A percentile compares a stretch with the other conserved stretches of the same genome.
Conservation (phyloP, 2,888 invertebrate species). For the Pollenia amentaria region DNA sequence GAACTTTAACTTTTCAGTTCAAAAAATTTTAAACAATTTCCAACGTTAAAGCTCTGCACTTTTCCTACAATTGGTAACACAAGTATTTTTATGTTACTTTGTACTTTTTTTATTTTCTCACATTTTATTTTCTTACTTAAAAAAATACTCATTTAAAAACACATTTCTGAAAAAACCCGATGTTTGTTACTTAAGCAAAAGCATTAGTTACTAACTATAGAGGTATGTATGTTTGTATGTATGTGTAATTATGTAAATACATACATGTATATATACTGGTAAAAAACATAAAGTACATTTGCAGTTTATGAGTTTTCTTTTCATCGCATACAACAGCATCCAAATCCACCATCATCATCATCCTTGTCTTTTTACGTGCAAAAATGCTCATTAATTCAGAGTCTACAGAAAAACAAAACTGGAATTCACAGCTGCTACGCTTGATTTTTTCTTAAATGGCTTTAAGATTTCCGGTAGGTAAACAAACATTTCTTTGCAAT, state of each 20-base stretch:
- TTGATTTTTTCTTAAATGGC: conserved; percentile 61
- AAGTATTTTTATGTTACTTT: conserved; percentile 8
- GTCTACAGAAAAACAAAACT: conserved; percentile 20
- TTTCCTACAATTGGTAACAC: conserved; percentile 1
- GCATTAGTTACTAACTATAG: conserved; percentile 10
- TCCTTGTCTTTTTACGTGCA: conserved; percentile 18
- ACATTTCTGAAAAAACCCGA: conserved; percentile 1
- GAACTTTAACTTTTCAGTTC: no score
- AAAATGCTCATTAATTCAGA: conserved; percentile 72
- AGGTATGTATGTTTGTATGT: background rate
- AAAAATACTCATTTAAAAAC: conserved; percentile 31
- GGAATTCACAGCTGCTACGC: conserved; percentile 67
- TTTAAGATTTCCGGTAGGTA: conserved; percentile 72
- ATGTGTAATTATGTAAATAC: background rate
- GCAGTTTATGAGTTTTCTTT: conserved; percentile 68
- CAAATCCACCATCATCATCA: conserved; percentile 36
- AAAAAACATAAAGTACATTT: conserved; percentile 43
- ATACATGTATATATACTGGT: background rate
- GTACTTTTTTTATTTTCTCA: background rate
- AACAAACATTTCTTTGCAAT: conserved; percentile 54
- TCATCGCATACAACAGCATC: conserved; percentile 16
- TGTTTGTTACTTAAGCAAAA: conserved; percentile 30
- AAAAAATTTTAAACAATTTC: background rate
- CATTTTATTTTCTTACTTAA: background rate
- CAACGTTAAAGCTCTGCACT: conserved; percentile 3